Percentiles rank a stretch among this genome's conserved stretches.
These are phyloP conservation scores for Ophonus ardosiacus DNA, from an alignment of 2,888 invertebrate species.

Conservation along the genomic window DNA sequence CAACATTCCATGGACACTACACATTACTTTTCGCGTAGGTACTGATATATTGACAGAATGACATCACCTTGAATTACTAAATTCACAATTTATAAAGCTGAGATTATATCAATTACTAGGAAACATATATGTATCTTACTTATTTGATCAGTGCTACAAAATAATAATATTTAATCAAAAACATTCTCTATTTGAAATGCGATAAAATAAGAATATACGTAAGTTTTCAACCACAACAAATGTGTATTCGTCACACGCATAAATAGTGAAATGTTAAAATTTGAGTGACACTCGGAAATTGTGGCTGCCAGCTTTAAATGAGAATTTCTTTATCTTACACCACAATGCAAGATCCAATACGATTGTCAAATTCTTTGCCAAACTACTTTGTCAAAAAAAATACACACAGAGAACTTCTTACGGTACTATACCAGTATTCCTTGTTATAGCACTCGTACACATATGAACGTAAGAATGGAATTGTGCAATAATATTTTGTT, in stretches of 20 bases:
- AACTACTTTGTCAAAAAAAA: constrained; percentile 10
- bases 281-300: constrained; percentile 24
- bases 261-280: constrained; percentile 14
- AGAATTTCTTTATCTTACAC: constrained; percentile 32
- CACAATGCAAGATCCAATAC: background rate
- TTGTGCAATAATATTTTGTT: too few relatives aligned
- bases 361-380: constrained; percentile 13
- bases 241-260: background rate
- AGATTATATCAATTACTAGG: background rate
- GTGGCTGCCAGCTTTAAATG: constrained; percentile 3
- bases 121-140: background rate
- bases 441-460: too few relatives aligned
- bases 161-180: background rate
- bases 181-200: background rate
- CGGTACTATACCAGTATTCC: too few relatives aligned
- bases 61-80: background rate
- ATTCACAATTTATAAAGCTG: background rate
- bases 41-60: background rate
- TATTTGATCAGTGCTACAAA: background rate
- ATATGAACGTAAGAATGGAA: too few relatives aligned
- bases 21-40: background rate
- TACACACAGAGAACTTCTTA: too few relatives aligned
- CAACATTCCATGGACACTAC: background rate
- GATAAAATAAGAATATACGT: background rate
- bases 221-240: background rate